Base-by-base conservation (phyloP, 2,113 vertebrate species). In the Astur gentilis region DNA sequence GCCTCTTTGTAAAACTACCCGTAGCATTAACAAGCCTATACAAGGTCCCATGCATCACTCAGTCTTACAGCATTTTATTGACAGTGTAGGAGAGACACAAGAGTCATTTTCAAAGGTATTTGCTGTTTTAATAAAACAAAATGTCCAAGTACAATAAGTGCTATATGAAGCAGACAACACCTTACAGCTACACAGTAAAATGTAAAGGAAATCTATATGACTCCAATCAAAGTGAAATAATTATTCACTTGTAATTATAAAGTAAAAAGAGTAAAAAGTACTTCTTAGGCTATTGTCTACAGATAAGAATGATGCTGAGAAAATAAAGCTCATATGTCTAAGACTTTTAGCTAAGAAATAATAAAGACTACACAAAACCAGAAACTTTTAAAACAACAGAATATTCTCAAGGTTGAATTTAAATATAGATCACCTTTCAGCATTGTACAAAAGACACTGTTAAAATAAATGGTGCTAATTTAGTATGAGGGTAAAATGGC, bases 391-490 rank as follows among this genome's bases (percentile, higher is more conserved):
- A 62, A 25, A 40, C 7, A 66, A 6, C 22, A 47, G 38, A 85
- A 55, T 86, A 83, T 64, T 83, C 54, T 88, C 62, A 88, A 85
- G 50, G n/a, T 60, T 85, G 50, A 90, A 80, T 75, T 73, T 55
- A 90, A 94, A 82, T 34, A 50, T 6, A 60, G 21, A 67, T 96
- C 81, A 92, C 58, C 52, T 93, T 94, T 91, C 81, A 96, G 54
- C 58, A 40, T 27, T 73, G 29, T 54, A 80, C 45, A 95, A 94
- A 95, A 95, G 84, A 90, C 45, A 78, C 32, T 54, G 52, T 91
- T 95, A 95, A 96, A 96, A 87, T 93, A 95, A 97, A 91, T 70
- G 81, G 23, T 89, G 58, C 38, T 96, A 94, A 96, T 97, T 96
- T 93, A 88, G 54, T 44, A 7, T 2, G 7, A 95, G 23, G n/a